Evolutionary conservation across 2,888 invertebrate genomes (phyloP).

Genomic region (Chrysotoxum bicinctum): DNA sequence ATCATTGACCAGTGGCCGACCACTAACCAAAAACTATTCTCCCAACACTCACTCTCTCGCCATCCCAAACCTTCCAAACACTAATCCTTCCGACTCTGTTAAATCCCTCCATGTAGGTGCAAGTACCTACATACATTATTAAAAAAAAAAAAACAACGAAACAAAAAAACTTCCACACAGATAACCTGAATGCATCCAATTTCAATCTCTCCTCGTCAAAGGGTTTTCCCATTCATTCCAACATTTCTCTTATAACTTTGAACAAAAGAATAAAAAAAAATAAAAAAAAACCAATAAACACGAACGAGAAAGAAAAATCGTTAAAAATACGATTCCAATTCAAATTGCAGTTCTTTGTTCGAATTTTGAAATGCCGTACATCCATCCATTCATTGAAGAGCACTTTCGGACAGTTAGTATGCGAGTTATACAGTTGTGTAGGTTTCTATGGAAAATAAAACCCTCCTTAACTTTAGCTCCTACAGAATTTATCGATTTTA

Average conservation of each 20-base stretch:
- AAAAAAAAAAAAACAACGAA: background rate
- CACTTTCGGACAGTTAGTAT: conserved; percentile 48
- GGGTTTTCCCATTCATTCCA: conserved; percentile 32
- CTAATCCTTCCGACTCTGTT: background rate
- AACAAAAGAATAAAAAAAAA: conserved; percentile 1
- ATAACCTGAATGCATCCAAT: conserved; percentile 50
- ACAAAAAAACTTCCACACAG: background rate
- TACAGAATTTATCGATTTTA: conserved; percentile 48
- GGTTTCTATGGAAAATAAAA: background rate
- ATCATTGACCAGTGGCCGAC: background rate
- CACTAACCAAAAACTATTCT: background rate
- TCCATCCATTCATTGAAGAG: conserved; percentile 46
- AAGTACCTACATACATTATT: background rate
- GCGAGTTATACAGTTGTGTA: background rate
- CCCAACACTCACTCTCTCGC: too few relatives aligned
- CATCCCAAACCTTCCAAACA: background rate
- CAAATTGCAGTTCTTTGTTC: conserved; percentile 60
- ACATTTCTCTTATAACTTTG: conserved; percentile 12
- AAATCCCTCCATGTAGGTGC: too few relatives aligned
- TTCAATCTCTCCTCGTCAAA: conserved; percentile 45
- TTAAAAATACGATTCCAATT: conserved; percentile 55
- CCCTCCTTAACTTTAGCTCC: too few relatives aligned
- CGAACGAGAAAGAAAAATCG: conserved; percentile 31
- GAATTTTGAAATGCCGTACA: conserved; percentile 34
- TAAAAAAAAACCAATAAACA: conserved; percentile 25